Percentiles rank a stretch among this genome's conserved stretches.
These are phyloP conservation scores for Parnassius smintheus DNA, from an alignment of 2,888 invertebrate species.

Conservation along the genomic window DNA sequence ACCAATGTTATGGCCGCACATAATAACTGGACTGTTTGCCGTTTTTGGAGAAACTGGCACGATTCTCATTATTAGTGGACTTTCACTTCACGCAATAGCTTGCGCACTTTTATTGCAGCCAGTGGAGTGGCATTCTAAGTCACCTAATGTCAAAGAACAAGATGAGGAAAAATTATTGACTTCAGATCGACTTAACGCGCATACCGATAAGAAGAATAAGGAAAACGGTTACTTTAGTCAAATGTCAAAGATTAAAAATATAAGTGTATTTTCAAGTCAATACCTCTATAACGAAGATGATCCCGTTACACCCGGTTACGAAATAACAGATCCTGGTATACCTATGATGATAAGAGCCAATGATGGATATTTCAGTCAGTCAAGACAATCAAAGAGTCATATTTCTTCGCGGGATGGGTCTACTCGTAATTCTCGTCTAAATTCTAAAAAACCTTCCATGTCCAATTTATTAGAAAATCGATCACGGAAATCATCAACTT, in stretches of 20 bases:
- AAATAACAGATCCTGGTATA: constrained; percentile 84
- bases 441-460: constrained; percentile 73
- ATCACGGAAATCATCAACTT: constrained; percentile 69
- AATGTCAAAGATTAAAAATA: constrained; percentile 63
- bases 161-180: constrained; percentile 53
- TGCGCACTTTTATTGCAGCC: constrained; percentile 87
- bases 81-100: constrained; percentile 85
- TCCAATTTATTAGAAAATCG: constrained; percentile 69
- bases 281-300: constrained; percentile 84
- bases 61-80: constrained; percentile 83
- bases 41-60: constrained; percentile 84
- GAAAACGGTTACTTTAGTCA: constrained; percentile 69
- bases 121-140: constrained; percentile 86
- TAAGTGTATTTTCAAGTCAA: constrained; percentile 82
- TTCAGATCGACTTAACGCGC: constrained; percentile 30
- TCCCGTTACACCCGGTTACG: constrained; percentile 82
- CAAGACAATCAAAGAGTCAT: constrained; percentile 66
- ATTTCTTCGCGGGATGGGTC: constrained; percentile 68
- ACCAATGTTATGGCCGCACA: constrained; percentile 86
- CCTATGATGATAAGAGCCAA: constrained; percentile 85
- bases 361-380: constrained; percentile 82
- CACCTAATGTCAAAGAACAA: constrained; percentile 44
- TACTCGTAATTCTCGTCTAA: constrained; percentile 66
- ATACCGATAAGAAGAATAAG: constrained; percentile 44
- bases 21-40: constrained; percentile 84